Percentiles rank a stretch among this genome's conserved stretches.
Conservation (phyloP, 2,888 invertebrate genomes). For the Drosophila anomalata region DNA sequence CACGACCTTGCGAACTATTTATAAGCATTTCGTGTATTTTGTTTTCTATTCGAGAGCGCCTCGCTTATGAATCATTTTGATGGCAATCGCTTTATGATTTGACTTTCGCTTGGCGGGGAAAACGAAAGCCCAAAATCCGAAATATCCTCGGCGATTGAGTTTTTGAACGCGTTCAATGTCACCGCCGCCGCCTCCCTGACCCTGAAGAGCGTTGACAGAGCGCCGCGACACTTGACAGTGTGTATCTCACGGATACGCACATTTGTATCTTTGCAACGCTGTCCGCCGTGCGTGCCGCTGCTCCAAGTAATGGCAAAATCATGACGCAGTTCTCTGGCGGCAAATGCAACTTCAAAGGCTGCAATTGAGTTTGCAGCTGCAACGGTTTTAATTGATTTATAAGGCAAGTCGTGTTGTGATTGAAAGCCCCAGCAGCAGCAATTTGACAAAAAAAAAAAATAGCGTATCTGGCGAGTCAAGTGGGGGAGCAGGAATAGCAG, state of each 20-base stretch:
- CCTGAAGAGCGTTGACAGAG: constrained; percentile 42
- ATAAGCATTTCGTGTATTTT: constrained; percentile 49
- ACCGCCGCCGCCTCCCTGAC: constrained; percentile 32
- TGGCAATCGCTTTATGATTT: constrained; percentile 40
- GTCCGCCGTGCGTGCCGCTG: constrained; percentile 29
- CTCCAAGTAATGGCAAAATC: constrained; percentile 48
- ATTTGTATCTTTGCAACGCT: constrained; percentile 16
- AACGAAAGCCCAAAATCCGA: constrained; percentile 47
- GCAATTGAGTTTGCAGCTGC: constrained; percentile 69
- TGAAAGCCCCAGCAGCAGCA: constrained; percentile 28
- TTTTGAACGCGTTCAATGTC: constrained; percentile 72
- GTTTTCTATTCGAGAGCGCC: constrained; percentile 29
- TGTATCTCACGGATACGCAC: constrained; percentile 24
- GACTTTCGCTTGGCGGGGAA: constrained; percentile 53
- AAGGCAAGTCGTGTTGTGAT: constrained; percentile 44
- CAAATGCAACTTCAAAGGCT: constrained; percentile 64
- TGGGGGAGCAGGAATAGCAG: constrained; percentile 27
- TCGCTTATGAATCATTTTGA: constrained; percentile 66
- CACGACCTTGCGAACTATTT: constrained; percentile 68
- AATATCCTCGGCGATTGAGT: constrained; percentile 38
- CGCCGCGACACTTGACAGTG: constrained; percentile 5
- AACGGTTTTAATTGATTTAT: constrained; percentile 71
- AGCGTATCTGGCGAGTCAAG: constrained; percentile 31
- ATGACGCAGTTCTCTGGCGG: constrained; percentile 21
- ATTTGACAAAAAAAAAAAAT: constrained; percentile 42